phyloP scores from a whole-genome alignment of 2,113 vertebrate genomes.

The Tachuris rubrigastra region DNA sequence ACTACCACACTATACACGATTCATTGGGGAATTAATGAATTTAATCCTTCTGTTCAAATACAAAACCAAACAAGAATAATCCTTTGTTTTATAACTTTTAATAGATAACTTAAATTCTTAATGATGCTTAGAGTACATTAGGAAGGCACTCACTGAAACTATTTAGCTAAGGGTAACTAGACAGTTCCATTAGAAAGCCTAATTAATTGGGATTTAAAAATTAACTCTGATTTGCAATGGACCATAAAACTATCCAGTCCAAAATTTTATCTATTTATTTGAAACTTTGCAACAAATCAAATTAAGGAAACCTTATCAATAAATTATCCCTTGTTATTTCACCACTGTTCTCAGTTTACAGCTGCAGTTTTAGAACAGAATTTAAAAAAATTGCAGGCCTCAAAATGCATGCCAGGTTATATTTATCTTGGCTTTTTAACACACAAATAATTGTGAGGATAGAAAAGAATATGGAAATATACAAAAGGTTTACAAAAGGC shows the following conservation, averaged over 20 bases:
- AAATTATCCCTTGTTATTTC: neutral
- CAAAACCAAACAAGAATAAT: constrained; percentile 48
- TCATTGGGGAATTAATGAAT: constrained; percentile 25
- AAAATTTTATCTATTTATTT: constrained; percentile 14
- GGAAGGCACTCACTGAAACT: neutral
- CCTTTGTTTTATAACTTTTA: constrained; percentile 42
- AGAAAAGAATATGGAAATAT: neutral
- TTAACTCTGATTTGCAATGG: constrained; percentile 20
- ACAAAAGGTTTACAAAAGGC: neutral
- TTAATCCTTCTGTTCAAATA: constrained; percentile 52
- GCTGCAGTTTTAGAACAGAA: neutral
- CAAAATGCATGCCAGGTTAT: neutral
- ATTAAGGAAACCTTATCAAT: neutral
- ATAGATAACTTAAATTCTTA: constrained; percentile 39
- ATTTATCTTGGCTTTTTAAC: neutral
- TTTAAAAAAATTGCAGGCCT: neutral
- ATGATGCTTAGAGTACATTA: neutral
- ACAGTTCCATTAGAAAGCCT: constrained; percentile 9
- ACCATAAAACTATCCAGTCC: neutral
- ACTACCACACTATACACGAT: neutral
- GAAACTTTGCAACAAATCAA: neutral
- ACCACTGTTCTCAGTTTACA: neutral
- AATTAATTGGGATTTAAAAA: constrained; percentile 45
- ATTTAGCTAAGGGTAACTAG: constrained; percentile 29
- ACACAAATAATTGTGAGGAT: neutral